Evolutionary conservation across 2,888 invertebrate species (phyloP).

Genomic region (Eudiplozoon nipponicum): DNA sequence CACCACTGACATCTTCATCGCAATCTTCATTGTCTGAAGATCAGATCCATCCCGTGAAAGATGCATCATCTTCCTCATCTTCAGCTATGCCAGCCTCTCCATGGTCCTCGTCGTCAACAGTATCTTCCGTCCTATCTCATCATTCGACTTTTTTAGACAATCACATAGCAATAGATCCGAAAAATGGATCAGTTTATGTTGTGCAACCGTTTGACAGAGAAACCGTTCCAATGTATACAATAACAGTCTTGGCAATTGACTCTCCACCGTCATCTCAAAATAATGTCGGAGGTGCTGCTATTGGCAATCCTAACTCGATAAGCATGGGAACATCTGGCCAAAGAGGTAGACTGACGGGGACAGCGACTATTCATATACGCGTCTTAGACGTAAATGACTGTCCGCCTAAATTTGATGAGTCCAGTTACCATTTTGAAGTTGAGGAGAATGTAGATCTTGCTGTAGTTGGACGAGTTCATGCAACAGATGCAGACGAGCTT

Average conservation of each 20-base stretch:
- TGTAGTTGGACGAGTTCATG: slow-evolving; percentile 7
- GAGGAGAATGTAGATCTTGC: slow-evolving; percentile 5
- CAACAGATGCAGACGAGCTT: slow-evolving; percentile 6
- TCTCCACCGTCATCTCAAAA: not conserved
- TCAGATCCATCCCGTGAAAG: too few species aligned
- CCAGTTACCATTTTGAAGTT: slow-evolving; percentile 9
- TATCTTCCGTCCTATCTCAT: too few species aligned
- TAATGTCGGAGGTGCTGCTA: too few species aligned
- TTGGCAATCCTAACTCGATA: too few species aligned
- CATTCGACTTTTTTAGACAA: too few species aligned
- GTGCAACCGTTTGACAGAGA: slow-evolving; percentile 12
- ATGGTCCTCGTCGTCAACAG: too few species aligned
- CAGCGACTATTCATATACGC: slow-evolving; percentile 5
- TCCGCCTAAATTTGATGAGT: slow-evolving; percentile 9
- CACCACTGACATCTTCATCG: too few species aligned
- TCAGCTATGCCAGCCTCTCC: too few species aligned
- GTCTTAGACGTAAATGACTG: slow-evolving; percentile 13
- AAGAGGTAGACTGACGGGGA: slow-evolving; percentile 3
- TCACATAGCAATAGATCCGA: slow-evolving; percentile 8
- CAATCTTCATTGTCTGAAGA: too few species aligned
- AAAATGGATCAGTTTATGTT: slow-evolving; percentile 7
- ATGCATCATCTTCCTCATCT: too few species aligned
- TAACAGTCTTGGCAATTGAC: slow-evolving; percentile 10
- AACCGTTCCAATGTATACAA: slow-evolving; percentile 1
- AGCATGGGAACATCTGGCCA: not conserved